Percentiles rank a stretch among this genome's conserved stretches.
These are phyloP conservation scores for Rhopalosiphum padi DNA, from an alignment of 1,140 invertebrate species.

Conservation along the genomic window DNA sequence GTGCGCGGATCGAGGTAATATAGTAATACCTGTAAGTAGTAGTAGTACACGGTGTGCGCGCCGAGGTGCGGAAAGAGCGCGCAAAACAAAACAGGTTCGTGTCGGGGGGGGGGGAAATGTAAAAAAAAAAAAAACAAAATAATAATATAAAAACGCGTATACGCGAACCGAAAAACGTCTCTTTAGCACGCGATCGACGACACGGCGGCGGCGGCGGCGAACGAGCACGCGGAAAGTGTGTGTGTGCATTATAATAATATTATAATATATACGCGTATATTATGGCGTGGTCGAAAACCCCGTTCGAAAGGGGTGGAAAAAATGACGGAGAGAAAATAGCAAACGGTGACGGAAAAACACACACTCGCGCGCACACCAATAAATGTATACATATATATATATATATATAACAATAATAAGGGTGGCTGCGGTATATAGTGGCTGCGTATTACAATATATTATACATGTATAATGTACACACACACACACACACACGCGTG, in stretches of 20 bases:
- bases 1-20: background rate
- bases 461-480: background rate
- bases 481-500: background rate
- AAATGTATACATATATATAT: background rate
- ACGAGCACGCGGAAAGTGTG: background rate
- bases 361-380: background rate
- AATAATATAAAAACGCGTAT: background rate
- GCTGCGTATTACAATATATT: background rate
- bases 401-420: background rate
- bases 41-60: background rate
- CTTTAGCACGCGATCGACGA: conserved; percentile 39
- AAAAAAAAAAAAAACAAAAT: background rate
- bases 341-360: background rate
- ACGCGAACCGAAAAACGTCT: background rate
- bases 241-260: background rate
- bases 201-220: background rate
- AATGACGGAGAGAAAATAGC: background rate
- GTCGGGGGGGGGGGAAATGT: background rate
- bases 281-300: background rate
- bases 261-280: background rate
- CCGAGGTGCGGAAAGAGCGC: background rate
- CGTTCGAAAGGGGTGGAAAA: background rate
- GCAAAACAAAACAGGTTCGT: conserved; percentile 21
- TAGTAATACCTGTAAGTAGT: background rate
- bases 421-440: background rate